phyloP scores from a whole-genome alignment of 2,113 vertebrate species.

The Gallinago paraguaiae region DNA sequence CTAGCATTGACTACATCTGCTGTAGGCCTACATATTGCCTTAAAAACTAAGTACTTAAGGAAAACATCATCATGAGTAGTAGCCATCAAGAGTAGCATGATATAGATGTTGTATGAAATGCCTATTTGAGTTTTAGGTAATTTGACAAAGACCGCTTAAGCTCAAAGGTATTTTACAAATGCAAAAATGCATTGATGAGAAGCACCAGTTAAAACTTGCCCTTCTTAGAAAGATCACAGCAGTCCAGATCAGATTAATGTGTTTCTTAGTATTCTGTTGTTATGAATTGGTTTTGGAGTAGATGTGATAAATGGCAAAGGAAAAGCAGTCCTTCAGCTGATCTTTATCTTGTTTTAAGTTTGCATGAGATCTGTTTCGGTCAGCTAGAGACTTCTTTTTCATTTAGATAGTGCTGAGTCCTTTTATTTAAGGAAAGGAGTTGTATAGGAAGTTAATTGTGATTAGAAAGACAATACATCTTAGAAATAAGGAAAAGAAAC shows the following conservation, averaged over 20 bases:
- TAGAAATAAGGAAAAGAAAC: background rate
- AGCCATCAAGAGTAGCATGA: background rate
- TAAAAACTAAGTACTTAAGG: background rate
- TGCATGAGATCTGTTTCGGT: background rate
- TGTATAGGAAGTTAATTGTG: background rate
- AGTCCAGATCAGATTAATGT: background rate
- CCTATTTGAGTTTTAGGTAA: background rate
- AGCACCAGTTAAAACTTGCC: background rate
- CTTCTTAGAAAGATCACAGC: background rate
- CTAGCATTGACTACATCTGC: rapidly evolving
- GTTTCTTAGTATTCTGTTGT: background rate
- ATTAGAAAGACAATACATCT: background rate
- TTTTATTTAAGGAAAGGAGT: background rate
- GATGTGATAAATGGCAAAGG: background rate
- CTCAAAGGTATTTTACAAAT: background rate
- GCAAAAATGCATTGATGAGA: background rate
- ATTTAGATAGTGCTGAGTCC: background rate
- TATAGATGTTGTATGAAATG: rapidly evolving
- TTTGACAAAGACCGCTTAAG: background rate
- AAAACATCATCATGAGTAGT: background rate
- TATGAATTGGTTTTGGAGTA: background rate
- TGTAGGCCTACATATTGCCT: background rate
- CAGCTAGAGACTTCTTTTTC: background rate
- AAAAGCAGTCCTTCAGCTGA: background rate
- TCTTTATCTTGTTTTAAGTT: background rate